Base-by-base conservation (phyloP, 2,113 vertebrate genomes). In the Peromyscus polionotus region DNA sequence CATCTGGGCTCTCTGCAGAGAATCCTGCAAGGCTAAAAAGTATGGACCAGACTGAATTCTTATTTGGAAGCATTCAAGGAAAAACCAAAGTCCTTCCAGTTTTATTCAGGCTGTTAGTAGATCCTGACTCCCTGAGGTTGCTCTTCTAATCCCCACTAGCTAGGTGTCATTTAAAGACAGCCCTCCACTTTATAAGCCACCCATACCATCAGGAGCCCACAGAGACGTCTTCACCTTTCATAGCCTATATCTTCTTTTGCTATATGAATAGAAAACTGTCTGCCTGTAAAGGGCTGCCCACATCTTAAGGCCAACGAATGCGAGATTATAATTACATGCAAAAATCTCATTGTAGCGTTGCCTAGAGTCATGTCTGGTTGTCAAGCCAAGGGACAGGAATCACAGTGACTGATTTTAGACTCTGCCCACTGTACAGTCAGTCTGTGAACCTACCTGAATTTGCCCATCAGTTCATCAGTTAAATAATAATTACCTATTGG, bases 401-500 rank as follows among this genome's bases (percentile, higher is more conserved):
- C 90, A 84, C 88, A 42, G 19, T 70, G 51, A 12, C 31, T 84
- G 68, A 22, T 83, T 94, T 96, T 75, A 79, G 65, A 93, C 65
- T 93, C 92, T 67, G n/a, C 59, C 67, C 19, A 51, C n/a, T 17
- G 33, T 20, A 17, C 9, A n/a, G 28, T 51, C 95, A 68, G 70
- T 95, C 65, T 57, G 13, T 51, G 14, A 94, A 86, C 7, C 42
- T 88, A 33, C 10, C 45, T 90, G 19, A 39, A 42, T 76, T 87
- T 88, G 39, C 33, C 76, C 72, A 42, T 77, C 22, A n/a, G 13
- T 76, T 68, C 67, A 88, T 68, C 33, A 59, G 51, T 95, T 87
- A 63, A 93, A 61, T 59, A 42, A 95, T 73, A 54, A 92, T 73
- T 88, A 65, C 93, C 26, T 88, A 54, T 24, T 88, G 77, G 39